Percentiles rank a stretch among this genome's conserved stretches.
phyloP scores from a whole-genome alignment of 2,797 vertebrate genomes.

The Gymnodraco acuticeps region DNA sequence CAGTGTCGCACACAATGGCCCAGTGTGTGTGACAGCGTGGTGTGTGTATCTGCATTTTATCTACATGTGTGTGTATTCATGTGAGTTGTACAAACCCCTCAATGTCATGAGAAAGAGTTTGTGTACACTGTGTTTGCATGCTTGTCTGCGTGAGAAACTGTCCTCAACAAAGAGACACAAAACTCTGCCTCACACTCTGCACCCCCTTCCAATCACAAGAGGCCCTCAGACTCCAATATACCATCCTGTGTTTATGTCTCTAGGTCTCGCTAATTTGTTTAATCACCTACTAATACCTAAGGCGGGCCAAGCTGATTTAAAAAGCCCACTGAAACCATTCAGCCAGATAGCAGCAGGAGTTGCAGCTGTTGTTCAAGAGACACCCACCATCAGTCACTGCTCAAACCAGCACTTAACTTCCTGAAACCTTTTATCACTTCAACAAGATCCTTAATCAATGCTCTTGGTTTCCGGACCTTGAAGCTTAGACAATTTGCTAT shows the following conservation, averaged over 20 bases:
- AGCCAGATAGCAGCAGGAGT: constrained; percentile 29
- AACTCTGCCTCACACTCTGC: neutral
- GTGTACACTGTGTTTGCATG: constrained; percentile 45
- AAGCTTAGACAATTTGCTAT: constrained; percentile 30
- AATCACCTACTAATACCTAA: constrained; percentile 64
- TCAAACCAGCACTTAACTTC: constrained; percentile 22
- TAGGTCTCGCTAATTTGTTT: constrained; percentile 63
- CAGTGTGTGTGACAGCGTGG: constrained; percentile 47
- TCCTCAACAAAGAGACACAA: constrained; percentile 30
- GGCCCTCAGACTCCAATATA: constrained; percentile 24
- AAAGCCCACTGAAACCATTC: constrained; percentile 39
- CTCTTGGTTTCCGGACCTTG: neutral
- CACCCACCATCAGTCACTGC: constrained; percentile 18
- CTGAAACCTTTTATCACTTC: constrained; percentile 3
- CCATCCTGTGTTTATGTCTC: constrained; percentile 51
- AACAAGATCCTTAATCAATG: constrained; percentile 21
- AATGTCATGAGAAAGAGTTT: constrained; percentile 41
- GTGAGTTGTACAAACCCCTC: constrained; percentile 36
- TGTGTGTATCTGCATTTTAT: constrained; percentile 45
- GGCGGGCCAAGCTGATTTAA: constrained; percentile 60
- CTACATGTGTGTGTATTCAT: constrained; percentile 34
- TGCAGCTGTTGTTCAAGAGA: constrained; percentile 31
- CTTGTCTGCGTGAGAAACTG: constrained; percentile 36
- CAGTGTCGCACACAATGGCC: constrained; percentile 71
- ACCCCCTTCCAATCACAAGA: neutral